These are phyloP conservation scores for Mus spicilegus DNA, from an alignment of 2,113 vertebrate genomes.

Conservation along the genomic window DNA sequence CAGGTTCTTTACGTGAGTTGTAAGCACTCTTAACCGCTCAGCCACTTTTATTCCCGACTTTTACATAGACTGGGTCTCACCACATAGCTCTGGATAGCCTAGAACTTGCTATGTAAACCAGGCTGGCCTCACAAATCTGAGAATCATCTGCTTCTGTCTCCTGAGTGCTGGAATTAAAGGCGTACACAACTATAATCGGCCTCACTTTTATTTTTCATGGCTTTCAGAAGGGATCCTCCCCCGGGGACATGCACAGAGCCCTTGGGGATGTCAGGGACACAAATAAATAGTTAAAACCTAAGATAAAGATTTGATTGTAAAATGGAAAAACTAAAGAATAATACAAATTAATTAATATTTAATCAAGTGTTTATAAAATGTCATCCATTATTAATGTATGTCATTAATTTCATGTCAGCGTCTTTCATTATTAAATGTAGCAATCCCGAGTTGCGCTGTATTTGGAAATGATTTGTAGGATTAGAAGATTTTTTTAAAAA, in stretches of 20 bases:
- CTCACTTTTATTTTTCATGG: background rate
- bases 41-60: background rate
- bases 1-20: background rate
- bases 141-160: background rate
- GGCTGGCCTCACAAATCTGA: background rate
- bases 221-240: background rate
- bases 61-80: background rate
- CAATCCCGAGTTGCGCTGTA: background rate
- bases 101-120: background rate
- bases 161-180: background rate
- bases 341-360: conserved; percentile 47
- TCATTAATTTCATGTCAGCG: conserved; percentile 16
- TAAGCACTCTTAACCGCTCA: background rate
- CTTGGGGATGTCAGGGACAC: background rate
- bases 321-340: background rate
- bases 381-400: conserved; percentile 23
- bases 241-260: background rate
- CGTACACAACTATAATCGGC: background rate
- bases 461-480: conserved; percentile 35
- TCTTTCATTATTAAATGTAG: conserved; percentile 30
- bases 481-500: background rate
- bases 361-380: conserved; percentile 35
- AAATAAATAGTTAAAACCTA: conserved; percentile 20
- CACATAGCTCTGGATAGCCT: background rate
- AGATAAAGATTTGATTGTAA: background rate